Evolutionary conservation across 2,888 invertebrate genomes (phyloP).

Genomic region (Hirtodrosophila trivittata): DNA sequence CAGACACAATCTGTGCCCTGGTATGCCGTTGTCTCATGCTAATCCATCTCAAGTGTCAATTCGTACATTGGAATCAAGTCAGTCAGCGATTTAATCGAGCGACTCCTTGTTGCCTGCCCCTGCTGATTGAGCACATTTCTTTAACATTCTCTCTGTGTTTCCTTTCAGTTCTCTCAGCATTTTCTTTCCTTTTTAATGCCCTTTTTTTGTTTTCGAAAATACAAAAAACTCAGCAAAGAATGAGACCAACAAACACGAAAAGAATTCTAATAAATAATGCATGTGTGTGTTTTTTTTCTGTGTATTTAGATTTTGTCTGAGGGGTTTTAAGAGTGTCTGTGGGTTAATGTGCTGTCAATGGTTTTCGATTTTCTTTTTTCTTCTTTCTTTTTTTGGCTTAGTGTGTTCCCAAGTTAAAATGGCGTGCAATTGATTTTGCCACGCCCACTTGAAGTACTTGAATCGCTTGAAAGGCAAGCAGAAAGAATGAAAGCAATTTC

Average conservation of each 20-base stretch:
- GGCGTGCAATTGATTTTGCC: conserved; percentile 74
- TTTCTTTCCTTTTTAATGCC: conserved; percentile 4
- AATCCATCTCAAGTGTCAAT: conserved; percentile 79
- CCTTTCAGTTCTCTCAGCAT: conserved; percentile 29
- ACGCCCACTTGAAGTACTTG: conserved; percentile 47
- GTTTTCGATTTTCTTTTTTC: background rate
- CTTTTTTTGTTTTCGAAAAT: background rate
- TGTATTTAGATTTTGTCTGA: conserved; percentile 59
- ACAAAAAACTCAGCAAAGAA: background rate
- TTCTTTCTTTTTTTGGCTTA: conserved; percentile 2
- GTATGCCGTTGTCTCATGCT: conserved; percentile 47
- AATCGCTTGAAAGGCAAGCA: conserved; percentile 11
- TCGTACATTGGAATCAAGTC: conserved; percentile 64
- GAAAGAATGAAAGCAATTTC: background rate
- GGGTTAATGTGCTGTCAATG: conserved; percentile 60
- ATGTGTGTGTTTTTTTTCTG: conserved; percentile 55
- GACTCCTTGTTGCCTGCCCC: no score
- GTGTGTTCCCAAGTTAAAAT: conserved; percentile 44
- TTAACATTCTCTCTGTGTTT: background rate
- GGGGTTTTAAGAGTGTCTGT: conserved; percentile 17
- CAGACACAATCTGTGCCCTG: background rate
- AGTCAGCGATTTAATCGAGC: conserved; percentile 65
- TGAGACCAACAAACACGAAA: conserved; percentile 9
- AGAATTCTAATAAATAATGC: conserved; percentile 73
- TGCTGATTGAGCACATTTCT: conserved; percentile 70